phyloP scores from a whole-genome alignment of 2,113 vertebrate species.

The Ictalurus punctatus region DNA sequence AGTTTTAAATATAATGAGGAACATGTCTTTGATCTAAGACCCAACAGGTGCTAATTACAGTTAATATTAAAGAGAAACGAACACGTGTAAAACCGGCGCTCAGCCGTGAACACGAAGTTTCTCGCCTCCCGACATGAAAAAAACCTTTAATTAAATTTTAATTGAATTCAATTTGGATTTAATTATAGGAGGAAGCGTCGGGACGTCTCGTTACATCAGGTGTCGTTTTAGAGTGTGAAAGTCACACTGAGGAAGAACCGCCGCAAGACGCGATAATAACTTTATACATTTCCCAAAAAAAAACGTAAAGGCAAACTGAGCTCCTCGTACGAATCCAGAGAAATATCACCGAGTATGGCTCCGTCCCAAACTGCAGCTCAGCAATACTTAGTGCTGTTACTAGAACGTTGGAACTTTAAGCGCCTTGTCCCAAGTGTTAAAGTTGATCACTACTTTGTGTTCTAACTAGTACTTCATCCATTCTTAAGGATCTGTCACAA shows the following conservation, averaged over 20 bases:
- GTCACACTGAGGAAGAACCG: constrained; percentile 61
- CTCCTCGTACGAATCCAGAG: background rate
- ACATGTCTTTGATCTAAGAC: background rate
- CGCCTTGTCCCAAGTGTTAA: background rate
- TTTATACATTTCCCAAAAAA: constrained; percentile 54
- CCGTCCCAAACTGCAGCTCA: background rate
- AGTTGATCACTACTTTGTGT: background rate
- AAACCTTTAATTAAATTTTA: constrained; percentile 37
- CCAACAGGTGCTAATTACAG: background rate
- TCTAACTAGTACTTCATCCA: background rate
- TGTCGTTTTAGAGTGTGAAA: constrained; percentile 67
- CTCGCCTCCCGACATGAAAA: background rate
- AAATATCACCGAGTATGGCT: background rate
- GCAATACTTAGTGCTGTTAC: background rate
- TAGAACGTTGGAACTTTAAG: background rate
- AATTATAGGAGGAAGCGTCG: constrained; percentile 73
- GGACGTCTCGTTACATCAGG: constrained; percentile 65
- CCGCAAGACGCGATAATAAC: constrained; percentile 65
- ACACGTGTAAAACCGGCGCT: constrained; percentile 48
- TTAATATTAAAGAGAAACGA: constrained; percentile 42
- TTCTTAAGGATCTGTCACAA: background rate
- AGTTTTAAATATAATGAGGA: background rate
- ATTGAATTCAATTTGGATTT: constrained; percentile 73
- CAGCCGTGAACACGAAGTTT: background rate
- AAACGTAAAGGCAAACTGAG: background rate